Evolutionary conservation across 1,140 invertebrate species (phyloP).

Genomic region (Bombus soroeensis): DNA sequence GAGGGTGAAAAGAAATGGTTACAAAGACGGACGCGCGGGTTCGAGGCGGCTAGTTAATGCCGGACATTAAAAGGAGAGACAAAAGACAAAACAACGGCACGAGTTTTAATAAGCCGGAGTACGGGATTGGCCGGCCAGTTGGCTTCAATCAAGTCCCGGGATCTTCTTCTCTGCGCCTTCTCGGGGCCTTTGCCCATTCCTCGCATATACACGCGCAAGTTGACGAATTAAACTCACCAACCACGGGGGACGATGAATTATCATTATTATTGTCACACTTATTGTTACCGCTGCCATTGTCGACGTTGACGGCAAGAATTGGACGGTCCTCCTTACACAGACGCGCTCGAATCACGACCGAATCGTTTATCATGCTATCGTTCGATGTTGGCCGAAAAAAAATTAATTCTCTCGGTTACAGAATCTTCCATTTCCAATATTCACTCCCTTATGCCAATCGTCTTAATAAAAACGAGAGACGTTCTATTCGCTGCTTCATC

Average conservation of each 20-base stretch:
- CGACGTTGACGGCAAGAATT: constrained; percentile 9
- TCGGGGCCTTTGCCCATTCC: constrained; percentile 58
- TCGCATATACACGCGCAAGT: constrained; percentile 40
- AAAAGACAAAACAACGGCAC: constrained; percentile 79
- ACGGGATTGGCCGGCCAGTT: constrained; percentile 79
- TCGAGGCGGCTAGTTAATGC: constrained; percentile 67
- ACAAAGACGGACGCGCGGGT: constrained; percentile 48
- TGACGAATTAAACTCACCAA: constrained; percentile 61
- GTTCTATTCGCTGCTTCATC: too few species aligned
- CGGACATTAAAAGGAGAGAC: constrained; percentile 77
- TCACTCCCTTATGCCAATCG: too few species aligned
- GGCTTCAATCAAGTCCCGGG: constrained; percentile 79
- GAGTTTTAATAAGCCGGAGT: constrained; percentile 78
- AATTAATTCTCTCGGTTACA: not conserved
- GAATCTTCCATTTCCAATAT: not conserved
- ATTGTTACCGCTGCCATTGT: constrained; percentile 37
- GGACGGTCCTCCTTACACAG: not conserved
- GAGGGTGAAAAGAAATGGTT: constrained; percentile 42
- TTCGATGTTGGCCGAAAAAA: not conserved
- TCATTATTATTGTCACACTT: constrained; percentile 60
- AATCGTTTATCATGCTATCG: not conserved
- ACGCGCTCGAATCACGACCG: not conserved
- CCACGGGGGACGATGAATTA: constrained; percentile 56
- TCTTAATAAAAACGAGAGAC: too few species aligned
- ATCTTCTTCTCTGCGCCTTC: constrained; percentile 69